phyloP scores from a whole-genome alignment of 2,797 vertebrate genomes.

The Peromyscus melanophrys region DNA sequence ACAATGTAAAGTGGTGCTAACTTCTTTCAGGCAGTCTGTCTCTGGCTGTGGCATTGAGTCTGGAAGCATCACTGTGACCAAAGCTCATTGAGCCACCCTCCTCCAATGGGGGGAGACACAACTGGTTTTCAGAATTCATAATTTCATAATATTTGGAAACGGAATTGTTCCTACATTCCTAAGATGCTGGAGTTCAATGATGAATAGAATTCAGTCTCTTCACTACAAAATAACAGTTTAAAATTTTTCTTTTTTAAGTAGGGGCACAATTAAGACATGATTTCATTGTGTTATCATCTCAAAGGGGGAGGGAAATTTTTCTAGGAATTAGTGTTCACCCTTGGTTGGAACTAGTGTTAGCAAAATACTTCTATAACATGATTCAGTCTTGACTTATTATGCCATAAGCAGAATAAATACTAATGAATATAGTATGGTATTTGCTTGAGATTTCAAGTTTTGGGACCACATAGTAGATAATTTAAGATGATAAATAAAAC shows the following conservation, averaged over 20 bases:
- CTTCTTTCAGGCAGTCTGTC: not conserved
- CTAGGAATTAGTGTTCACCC: not conserved
- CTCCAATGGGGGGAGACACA: not conserved
- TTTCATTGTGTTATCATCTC: conserved; percentile 49
- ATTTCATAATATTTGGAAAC: conserved; percentile 2
- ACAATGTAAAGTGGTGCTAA: not conserved
- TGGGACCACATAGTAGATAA: conserved; percentile 35
- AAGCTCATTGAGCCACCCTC: not conserved
- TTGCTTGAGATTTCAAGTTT: conserved; percentile 43
- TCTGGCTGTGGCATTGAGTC: not conserved
- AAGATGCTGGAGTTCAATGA: conserved; percentile 40
- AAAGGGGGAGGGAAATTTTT: not conserved
- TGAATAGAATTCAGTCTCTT: not conserved
- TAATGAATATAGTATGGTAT: not conserved
- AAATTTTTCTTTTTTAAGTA: not conserved
- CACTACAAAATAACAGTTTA: not conserved
- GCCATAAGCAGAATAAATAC: not conserved
- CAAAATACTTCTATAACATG: conserved; percentile 50
- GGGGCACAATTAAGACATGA: not conserved
- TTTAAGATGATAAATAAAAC: not conserved
- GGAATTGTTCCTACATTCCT: not conserved
- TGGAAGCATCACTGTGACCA: fast-evolving
- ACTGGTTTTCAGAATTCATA: not conserved
- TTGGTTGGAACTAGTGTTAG: not conserved
- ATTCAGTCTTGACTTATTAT: conserved; percentile 41